Conservation (phyloP, 2,113 vertebrate genomes). For the Piaya cayana region DNA sequence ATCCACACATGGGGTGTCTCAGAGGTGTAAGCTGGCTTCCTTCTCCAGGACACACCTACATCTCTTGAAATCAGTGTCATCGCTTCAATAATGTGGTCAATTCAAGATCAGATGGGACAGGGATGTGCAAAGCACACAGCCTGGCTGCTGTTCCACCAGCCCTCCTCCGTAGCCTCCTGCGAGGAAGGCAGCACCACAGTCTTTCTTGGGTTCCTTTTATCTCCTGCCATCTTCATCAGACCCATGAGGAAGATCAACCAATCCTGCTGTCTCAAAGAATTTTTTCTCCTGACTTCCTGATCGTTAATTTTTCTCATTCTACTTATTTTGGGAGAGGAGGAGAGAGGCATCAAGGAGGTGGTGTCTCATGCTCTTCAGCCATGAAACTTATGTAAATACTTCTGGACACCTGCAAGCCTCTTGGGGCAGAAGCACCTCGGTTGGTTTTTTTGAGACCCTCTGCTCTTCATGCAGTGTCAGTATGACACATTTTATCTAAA, state of each 20-base stretch:
- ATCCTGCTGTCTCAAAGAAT: neutral
- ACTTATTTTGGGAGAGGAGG: neutral
- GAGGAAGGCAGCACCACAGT: neutral
- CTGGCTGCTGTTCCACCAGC: neutral
- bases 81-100: neutral
- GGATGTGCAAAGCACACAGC: neutral
- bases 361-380: neutral
- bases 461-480: neutral
- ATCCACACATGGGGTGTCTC: fast-evolving
- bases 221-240: neutral
- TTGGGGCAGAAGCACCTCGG: neutral
- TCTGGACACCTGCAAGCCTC: neutral
- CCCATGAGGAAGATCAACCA: fast-evolving
- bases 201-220: neutral
- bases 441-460: neutral
- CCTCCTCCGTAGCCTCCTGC: neutral
- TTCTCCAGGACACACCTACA: neutral
- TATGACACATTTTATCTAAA: neutral
- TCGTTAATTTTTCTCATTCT: neutral
- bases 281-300: neutral
- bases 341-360: neutral
- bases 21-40: neutral
- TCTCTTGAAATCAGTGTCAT: neutral
- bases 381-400: neutral
- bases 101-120: neutral